These are phyloP conservation scores for Nymphalis polychloros DNA, from an alignment of 2,888 invertebrate genomes.

Conservation along the genomic window DNA sequence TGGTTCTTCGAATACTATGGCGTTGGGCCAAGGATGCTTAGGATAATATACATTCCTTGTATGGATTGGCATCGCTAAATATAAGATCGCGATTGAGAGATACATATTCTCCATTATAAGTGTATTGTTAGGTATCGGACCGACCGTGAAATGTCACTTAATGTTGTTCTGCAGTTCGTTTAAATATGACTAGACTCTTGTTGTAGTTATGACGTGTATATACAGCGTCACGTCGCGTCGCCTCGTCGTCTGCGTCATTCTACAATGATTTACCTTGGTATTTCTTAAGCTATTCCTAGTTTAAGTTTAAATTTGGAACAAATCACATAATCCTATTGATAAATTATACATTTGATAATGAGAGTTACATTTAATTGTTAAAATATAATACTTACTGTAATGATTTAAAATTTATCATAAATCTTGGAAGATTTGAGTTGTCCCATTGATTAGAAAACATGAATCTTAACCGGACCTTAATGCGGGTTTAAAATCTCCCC, in stretches of 20 bases:
- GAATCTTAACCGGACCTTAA: too few species aligned
- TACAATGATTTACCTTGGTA: constrained; percentile 14
- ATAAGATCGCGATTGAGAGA: constrained; percentile 17
- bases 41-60: constrained; percentile 49
- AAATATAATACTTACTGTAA: too few species aligned
- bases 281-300: constrained; percentile 12
- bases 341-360: neutral
- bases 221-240: neutral
- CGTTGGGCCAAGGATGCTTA: constrained; percentile 48
- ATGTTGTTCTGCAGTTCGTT: constrained; percentile 12
- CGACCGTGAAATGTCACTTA: constrained; percentile 26
- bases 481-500: too few species aligned
- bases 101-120: constrained; percentile 18
- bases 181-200: constrained; percentile 26
- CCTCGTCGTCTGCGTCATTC: constrained; percentile 13
- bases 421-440: too few species aligned
- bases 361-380: too few species aligned
- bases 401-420: too few species aligned
- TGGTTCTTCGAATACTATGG: constrained; percentile 61
- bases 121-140: constrained; percentile 14
- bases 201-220: constrained; percentile 26
- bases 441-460: too few species aligned
- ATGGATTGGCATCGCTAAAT: constrained; percentile 23
- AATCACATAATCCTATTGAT: neutral
- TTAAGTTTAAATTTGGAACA: constrained; percentile 6